These are phyloP conservation scores for Cryptophagus acutangulus DNA, from an alignment of 2,888 invertebrate species.

Conservation along the genomic window DNA sequence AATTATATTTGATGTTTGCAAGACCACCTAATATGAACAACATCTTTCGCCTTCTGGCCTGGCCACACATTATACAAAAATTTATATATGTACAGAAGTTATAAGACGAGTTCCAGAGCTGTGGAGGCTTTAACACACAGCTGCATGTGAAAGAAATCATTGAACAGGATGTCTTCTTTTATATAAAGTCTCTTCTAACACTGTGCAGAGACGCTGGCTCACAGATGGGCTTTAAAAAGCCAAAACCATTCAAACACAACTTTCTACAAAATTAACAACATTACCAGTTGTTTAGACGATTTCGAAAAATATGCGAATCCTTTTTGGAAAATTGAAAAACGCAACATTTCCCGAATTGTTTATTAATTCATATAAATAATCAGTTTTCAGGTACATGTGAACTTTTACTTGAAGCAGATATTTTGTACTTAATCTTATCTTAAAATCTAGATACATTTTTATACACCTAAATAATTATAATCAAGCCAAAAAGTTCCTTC, in stretches of 20 bases:
- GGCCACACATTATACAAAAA: slow-evolving; percentile 16
- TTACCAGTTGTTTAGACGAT: background rate
- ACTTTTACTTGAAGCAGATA: slow-evolving; percentile 18
- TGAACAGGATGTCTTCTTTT: slow-evolving; percentile 33
- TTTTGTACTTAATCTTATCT: slow-evolving; percentile 25
- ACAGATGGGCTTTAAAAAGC: slow-evolving; percentile 30
- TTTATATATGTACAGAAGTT: background rate
- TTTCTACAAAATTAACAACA: slow-evolving; percentile 9
- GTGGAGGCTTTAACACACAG: slow-evolving; percentile 20
- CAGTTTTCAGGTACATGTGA: slow-evolving; percentile 24
- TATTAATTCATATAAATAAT: slow-evolving; percentile 18
- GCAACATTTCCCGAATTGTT: slow-evolving; percentile 13
- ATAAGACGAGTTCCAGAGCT: slow-evolving; percentile 28
- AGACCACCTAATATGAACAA: slow-evolving; percentile 21
- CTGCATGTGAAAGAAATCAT: slow-evolving; percentile 34
- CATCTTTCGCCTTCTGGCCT: slow-evolving; percentile 12
- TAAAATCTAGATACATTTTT: no score
- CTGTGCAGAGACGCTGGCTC: slow-evolving; percentile 28
- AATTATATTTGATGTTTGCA: slow-evolving; percentile 22
- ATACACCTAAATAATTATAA: no score
- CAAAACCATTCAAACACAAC: slow-evolving; percentile 28
- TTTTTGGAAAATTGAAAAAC: slow-evolving; percentile 10
- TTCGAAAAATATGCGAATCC: no score
- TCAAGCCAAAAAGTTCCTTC: no score
- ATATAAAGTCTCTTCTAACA: slow-evolving; percentile 27